Base-by-base conservation (phyloP, 2,113 vertebrate genomes). In the Motacilla alba region DNA sequence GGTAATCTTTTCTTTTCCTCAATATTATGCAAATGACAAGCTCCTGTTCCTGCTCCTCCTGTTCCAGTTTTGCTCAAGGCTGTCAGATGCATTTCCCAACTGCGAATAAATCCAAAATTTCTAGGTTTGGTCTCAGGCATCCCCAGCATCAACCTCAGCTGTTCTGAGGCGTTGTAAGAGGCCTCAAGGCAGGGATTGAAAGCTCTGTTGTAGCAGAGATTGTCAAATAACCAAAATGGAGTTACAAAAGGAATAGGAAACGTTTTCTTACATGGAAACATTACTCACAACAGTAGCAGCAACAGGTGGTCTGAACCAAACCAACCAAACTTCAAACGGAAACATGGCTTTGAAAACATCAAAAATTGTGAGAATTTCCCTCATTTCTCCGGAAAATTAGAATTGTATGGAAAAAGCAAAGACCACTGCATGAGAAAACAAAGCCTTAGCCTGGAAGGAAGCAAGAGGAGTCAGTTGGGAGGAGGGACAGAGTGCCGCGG, bases 301-400 rank as follows among this genome's bases (percentile, higher is more conserved):
- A 31, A 67, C 2, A 84, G 58, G n/a, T 49, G 20, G 39, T 21
- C 66, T 69, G 21, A 93, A 85, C 8, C 17, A 22, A 60, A 55
- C 10, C 22, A 62, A 87, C 7, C 23, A 7, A 66, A 78, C 39
- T 46, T 47, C 69, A 53, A 77, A 83, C 17, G 70, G 46, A 64
- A 83, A 52, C 4, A 3, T 0, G 3, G n/a, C 50, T 50, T 59
- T 59, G 19, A 15, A 30, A 58, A 11, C 3, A 41, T 0, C 43
- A 67, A 47, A 90, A 69, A 43, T 1, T 0, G 0, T 1, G 22
- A 73, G 41, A 49, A 64, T 24, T 33, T 27, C 59, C 39, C 12
- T 44, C 7, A 3, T 41, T 83, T 69, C n/a, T 60, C 37, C 3
- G 4, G 15, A 23, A 60, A 62, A 56, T 52, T 19, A 44, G 44